phyloP scores from a whole-genome alignment of 92 coral and sea anemone genomes.

The Hydrozoanthus gracilis region DNA sequence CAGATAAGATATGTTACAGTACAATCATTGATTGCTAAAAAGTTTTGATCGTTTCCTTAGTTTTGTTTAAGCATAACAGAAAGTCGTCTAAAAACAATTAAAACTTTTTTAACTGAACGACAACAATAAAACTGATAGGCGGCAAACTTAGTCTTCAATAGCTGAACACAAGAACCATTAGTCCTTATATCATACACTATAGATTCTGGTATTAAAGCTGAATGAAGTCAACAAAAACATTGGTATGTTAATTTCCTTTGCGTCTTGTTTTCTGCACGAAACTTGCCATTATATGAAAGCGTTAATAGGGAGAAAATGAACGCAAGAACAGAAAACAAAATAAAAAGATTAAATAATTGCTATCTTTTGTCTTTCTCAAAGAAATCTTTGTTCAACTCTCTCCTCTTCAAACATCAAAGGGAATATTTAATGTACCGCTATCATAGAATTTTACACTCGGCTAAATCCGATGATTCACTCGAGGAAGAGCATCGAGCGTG shows the following conservation, averaged over 20 bases:
- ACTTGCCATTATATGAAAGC: not conserved
- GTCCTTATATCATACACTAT: too few species aligned
- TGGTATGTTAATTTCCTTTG: not conserved
- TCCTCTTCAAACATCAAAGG: conserved; percentile 74
- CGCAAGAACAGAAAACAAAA: conserved; percentile 62
- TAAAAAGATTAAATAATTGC: conserved; percentile 83
- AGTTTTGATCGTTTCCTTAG: conserved; percentile 2
- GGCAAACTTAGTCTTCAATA: not conserved
- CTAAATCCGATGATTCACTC: conserved; percentile 24
- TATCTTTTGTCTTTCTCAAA: conserved; percentile 72
- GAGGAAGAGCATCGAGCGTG: not conserved
- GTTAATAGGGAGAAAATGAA: conserved; percentile 8
- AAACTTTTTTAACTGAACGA: conserved; percentile 12
- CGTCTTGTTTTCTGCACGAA: not conserved
- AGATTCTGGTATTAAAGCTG: not conserved
- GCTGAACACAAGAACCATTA: not conserved
- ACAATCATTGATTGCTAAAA: conserved; percentile 2
- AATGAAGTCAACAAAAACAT: not conserved
- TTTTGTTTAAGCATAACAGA: conserved; percentile 29
- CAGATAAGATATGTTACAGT: conserved; percentile 10
- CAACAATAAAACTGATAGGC: conserved; percentile 9
- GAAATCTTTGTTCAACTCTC: conserved; percentile 70
- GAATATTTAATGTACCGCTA: conserved; percentile 76
- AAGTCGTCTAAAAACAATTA: conserved; percentile 4
- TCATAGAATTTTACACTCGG: conserved; percentile 31